Conservation (phyloP, 2,888 invertebrate species). For the Escarpia spicata region DNA sequence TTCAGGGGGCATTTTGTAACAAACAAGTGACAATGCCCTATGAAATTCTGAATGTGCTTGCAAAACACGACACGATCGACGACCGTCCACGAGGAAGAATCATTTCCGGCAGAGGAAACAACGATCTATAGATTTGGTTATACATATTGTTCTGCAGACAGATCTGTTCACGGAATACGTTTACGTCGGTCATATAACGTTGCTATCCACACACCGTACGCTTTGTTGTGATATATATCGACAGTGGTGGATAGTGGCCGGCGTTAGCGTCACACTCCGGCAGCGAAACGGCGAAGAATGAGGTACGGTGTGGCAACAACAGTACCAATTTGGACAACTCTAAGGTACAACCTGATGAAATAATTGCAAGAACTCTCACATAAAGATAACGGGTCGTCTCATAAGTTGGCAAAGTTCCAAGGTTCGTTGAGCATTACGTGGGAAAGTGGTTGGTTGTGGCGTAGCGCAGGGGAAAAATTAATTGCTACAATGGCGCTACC, state of each 20-base stretch:
- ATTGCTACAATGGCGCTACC: no score
- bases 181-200: not conserved
- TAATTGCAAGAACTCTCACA: no score
- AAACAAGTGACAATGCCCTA: constrained; percentile 16
- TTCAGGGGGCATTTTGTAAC: constrained; percentile 16
- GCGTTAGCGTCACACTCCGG: not conserved
- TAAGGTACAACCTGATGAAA: no score
- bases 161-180: not conserved
- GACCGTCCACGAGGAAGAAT: not conserved
- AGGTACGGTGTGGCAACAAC: not conserved
- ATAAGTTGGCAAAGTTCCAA: no score
- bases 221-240: not conserved
- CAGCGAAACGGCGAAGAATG: not conserved
- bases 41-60: constrained; percentile 5
- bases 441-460: no score
- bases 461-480: no score
- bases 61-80: not conserved
- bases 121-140: not conserved
- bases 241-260: constrained; percentile 8
- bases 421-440: no score
- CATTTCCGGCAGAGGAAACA: not conserved
- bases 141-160: not conserved
- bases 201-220: not conserved
- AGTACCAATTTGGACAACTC: no score
- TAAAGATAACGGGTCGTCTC: no score